These are phyloP conservation scores for Agrochola circellaris DNA, from an alignment of 2,888 invertebrate genomes.

Conservation along the genomic window DNA sequence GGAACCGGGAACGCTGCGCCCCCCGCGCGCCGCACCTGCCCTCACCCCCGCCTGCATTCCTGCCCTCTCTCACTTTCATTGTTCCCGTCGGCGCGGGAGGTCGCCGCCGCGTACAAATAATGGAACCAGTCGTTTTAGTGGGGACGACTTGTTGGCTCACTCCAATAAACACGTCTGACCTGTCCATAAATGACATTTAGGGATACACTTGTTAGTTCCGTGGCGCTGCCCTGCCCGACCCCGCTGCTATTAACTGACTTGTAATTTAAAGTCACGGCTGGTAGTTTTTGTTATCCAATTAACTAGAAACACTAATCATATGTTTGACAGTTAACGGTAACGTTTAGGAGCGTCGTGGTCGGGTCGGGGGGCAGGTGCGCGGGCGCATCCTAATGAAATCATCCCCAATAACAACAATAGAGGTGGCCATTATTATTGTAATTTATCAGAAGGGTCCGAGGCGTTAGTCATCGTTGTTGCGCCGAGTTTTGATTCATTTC, in stretches of 20 bases:
- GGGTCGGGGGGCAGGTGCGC: slow-evolving; percentile 76
- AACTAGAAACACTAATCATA: slow-evolving; percentile 72
- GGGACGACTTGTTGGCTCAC: slow-evolving; percentile 81
- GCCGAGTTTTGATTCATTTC: slow-evolving; percentile 89
- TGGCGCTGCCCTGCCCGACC: slow-evolving; percentile 47
- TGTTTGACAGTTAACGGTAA: slow-evolving; percentile 79
- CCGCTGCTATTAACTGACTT: slow-evolving; percentile 43
- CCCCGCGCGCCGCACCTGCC: slow-evolving; percentile 74
- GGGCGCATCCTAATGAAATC: slow-evolving; percentile 85
- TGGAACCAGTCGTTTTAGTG: slow-evolving; percentile 85
- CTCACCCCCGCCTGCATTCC: slow-evolving; percentile 84
- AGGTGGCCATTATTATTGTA: slow-evolving; percentile 85
- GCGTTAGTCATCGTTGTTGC: slow-evolving; percentile 80
- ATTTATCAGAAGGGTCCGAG: slow-evolving; percentile 82
- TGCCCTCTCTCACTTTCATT: slow-evolving; percentile 90
- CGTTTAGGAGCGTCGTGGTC: slow-evolving; percentile 51
- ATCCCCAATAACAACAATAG: slow-evolving; percentile 86
- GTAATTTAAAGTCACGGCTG: slow-evolving; percentile 56
- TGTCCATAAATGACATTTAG: slow-evolving; percentile 85
- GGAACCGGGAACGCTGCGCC: slow-evolving; percentile 85
- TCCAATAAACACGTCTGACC: slow-evolving; percentile 85
- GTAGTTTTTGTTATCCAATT: slow-evolving; percentile 65
- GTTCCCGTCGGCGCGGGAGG: slow-evolving; percentile 89
- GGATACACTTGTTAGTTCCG: slow-evolving; percentile 80
- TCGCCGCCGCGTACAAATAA: slow-evolving; percentile 86